Conservation (phyloP, 2,888 invertebrate genomes). For the Tigriopus californicus region DNA sequence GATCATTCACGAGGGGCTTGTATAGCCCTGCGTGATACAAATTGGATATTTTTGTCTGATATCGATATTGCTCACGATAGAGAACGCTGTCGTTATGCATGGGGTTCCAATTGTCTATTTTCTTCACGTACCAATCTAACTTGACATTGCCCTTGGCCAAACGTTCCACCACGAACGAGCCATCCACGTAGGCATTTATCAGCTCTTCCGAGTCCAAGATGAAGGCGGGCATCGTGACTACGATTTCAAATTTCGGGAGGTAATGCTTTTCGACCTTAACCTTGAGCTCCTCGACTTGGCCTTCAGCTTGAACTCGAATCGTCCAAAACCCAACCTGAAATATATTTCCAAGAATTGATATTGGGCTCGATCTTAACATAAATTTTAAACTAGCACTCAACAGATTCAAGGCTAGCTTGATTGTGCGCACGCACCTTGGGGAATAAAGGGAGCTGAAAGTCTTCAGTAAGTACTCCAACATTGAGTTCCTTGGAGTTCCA, state of each 20-base stretch:
- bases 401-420: too few species aligned
- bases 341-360: too few species aligned
- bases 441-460: slow-evolving; percentile 26
- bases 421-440: too few species aligned
- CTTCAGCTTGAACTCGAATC: slow-evolving; percentile 26
- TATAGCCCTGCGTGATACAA: neutral
- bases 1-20: neutral
- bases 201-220: slow-evolving; percentile 25
- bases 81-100: neutral
- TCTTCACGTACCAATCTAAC: slow-evolving; percentile 21
- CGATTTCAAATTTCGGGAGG: slow-evolving; percentile 27
- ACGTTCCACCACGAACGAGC: slow-evolving; percentile 16
- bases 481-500: slow-evolving; percentile 28
- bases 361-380: too few species aligned
- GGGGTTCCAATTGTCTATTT: neutral
- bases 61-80: neutral
- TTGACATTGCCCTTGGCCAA: slow-evolving; percentile 26
- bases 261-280: slow-evolving; percentile 29
- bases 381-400: too few species aligned
- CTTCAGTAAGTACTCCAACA: slow-evolving; percentile 27
- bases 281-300: slow-evolving; percentile 25
- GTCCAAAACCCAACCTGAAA: slow-evolving; percentile 25
- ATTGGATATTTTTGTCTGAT: neutral
- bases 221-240: slow-evolving; percentile 25
- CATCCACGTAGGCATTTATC: slow-evolving; percentile 22